Percentiles rank a stretch among this genome's conserved stretches.
Conservation (phyloP, 2,797 vertebrate genomes). For the Karalla daura region DNA sequence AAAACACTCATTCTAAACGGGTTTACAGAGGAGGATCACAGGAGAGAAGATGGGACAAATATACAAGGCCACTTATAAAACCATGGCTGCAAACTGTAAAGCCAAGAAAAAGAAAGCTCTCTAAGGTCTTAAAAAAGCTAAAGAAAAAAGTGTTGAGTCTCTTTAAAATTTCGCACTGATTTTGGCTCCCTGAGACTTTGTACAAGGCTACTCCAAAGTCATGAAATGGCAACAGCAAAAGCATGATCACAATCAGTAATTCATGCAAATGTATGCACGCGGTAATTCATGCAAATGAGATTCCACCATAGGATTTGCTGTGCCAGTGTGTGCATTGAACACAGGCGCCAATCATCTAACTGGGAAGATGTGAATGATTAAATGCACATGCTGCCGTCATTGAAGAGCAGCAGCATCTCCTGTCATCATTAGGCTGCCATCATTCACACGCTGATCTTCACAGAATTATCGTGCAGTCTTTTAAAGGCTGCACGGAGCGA, state of each 20-base stretch:
- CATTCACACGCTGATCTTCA: constrained; percentile 26
- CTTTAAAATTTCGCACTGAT: not conserved
- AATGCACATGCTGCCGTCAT: constrained; percentile 10
- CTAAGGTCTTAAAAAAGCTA: not conserved
- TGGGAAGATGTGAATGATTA: not conserved
- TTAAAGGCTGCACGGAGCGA: constrained; percentile 18
- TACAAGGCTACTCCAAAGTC: not conserved
- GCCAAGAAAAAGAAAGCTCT: not conserved
- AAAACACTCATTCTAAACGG: not conserved
- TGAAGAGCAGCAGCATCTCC: not conserved
- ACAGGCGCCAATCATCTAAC: not conserved
- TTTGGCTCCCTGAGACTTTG: not conserved
- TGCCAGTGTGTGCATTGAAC: not conserved
- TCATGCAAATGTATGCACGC: constrained; percentile 7
- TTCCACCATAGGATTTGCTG: not conserved
- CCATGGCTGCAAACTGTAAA: not conserved
- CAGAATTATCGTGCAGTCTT: constrained; percentile 32
- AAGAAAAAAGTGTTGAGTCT: not conserved
- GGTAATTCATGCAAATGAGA: constrained; percentile 10
- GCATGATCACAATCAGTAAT: constrained; percentile 1
- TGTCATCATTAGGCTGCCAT: constrained; percentile 29
- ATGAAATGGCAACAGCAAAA: not conserved
- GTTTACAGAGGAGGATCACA: not conserved
- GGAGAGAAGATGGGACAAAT: not conserved
- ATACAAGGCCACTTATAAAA: not conserved